phyloP scores from a whole-genome alignment of 2,797 vertebrate species.

The Scomberomorus guttatus region DNA sequence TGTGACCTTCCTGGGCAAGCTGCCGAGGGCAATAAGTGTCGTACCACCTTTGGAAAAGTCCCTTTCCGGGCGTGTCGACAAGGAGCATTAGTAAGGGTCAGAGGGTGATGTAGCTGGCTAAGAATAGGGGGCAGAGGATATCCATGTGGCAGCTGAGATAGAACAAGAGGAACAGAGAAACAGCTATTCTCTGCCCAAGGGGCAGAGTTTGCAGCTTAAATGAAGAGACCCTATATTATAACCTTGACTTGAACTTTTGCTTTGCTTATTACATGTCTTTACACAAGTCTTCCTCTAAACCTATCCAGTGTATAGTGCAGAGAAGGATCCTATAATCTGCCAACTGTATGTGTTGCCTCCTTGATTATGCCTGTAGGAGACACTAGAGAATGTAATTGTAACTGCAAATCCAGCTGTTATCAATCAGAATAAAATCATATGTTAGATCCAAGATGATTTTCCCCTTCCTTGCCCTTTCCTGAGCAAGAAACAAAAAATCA shows the following conservation, averaged over 20 bases:
- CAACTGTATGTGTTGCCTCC: not conserved
- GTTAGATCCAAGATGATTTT: not conserved
- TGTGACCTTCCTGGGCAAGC: conserved; percentile 62
- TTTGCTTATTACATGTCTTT: not conserved
- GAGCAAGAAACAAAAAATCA: not conserved
- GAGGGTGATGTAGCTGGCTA: conserved; percentile 54
- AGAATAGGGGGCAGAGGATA: conserved; percentile 50
- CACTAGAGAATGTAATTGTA: not conserved
- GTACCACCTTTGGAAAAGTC: conserved; percentile 61
- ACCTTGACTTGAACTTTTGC: conserved; percentile 28
- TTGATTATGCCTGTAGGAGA: not conserved
- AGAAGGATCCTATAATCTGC: not conserved
- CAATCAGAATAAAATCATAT: not conserved
- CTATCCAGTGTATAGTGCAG: not conserved
- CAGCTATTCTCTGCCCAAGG: conserved; percentile 16
- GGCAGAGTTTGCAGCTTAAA: conserved; percentile 17
- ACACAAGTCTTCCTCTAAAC: conserved; percentile 1
- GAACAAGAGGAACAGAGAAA: conserved; percentile 20
- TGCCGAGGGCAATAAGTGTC: conserved; percentile 62
- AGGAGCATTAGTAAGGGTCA: conserved; percentile 71
- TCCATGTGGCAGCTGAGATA: conserved; percentile 44
- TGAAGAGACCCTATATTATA: conserved; percentile 24
- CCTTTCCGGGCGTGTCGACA: conserved; percentile 61
- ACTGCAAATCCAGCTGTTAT: not conserved
- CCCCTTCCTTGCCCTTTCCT: not conserved